Conservation (phyloP, 2,888 invertebrate genomes). For the Nemurella pictetii region DNA sequence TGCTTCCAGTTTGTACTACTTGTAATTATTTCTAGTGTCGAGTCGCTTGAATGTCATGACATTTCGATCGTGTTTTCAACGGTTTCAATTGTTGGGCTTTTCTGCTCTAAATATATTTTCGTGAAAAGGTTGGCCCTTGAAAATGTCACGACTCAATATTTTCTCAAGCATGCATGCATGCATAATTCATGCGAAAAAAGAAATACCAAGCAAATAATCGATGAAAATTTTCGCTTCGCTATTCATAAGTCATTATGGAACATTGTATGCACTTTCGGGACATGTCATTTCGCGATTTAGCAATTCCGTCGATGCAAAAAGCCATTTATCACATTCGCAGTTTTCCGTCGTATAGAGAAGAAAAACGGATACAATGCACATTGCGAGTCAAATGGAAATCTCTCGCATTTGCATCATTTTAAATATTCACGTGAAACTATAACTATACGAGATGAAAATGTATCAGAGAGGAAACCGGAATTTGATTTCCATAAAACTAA, state of each 20-base stretch:
- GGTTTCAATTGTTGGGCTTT: conserved; percentile 19
- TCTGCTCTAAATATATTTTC: conserved; percentile 8
- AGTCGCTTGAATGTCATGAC: conserved; percentile 11
- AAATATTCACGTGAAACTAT: too few relatives aligned
- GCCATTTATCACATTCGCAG: not conserved
- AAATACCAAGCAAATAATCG: not conserved
- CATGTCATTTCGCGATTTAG: not conserved
- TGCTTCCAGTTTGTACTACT: too few relatives aligned
- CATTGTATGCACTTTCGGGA: not conserved
- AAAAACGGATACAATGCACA: not conserved
- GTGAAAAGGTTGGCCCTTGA: conserved; percentile 9
- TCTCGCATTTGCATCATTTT: not conserved
- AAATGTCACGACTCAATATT: conserved; percentile 3
- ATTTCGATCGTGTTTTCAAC: not conserved
- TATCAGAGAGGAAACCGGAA: too few relatives aligned
- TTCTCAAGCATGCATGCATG: not conserved
- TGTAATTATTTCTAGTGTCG: not conserved
- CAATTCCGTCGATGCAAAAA: not conserved
- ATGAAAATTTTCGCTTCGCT: not conserved
- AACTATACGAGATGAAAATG: not conserved
- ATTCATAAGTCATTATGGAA: not conserved
- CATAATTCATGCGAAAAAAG: conserved; percentile 9
- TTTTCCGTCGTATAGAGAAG: not conserved
- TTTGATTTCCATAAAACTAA: too few relatives aligned
- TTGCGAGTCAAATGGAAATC: not conserved